A percentile compares a stretch with the other conserved stretches of the same genome.
phyloP scores from a whole-genome alignment of 2,888 invertebrate genomes.

The Mythimna albipuncta region DNA sequence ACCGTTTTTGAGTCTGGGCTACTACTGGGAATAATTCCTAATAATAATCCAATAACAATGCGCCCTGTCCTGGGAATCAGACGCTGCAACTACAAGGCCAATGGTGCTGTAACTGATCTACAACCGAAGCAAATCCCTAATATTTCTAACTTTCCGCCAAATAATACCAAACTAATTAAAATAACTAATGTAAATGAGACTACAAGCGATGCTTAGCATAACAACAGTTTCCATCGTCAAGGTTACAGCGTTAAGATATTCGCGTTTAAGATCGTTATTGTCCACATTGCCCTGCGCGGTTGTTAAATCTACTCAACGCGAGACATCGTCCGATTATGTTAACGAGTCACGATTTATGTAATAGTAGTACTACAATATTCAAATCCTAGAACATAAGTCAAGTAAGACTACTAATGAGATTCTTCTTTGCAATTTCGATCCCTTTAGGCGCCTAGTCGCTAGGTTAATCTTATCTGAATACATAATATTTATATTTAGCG shows the following conservation, averaged over 20 bases:
- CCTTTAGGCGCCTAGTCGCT: constrained; percentile 16
- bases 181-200: constrained; percentile 54
- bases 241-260: constrained; percentile 63
- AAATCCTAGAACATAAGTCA: constrained; percentile 34
- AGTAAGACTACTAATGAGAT: constrained; percentile 29
- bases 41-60: neutral
- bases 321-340: constrained; percentile 53
- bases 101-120: neutral
- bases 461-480: constrained; percentile 23
- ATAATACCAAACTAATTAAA: constrained; percentile 46
- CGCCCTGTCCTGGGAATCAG: neutral
- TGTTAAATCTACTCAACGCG: constrained; percentile 53
- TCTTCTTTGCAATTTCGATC: constrained; percentile 26
- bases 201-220: constrained; percentile 56
- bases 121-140: constrained; percentile 1
- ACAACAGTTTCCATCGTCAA: constrained; percentile 60
- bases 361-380: constrained; percentile 39
- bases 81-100: neutral
- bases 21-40: neutral
- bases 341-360: constrained; percentile 46
- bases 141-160: constrained; percentile 14
- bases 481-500: constrained; percentile 25
- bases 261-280: constrained; percentile 59
- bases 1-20: neutral
- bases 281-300: constrained; percentile 57